Percentiles rank a stretch among this genome's conserved stretches.
Evolutionary conservation across 2,888 invertebrate species (phyloP).

Genomic region (Standfussiana lucernea): DNA sequence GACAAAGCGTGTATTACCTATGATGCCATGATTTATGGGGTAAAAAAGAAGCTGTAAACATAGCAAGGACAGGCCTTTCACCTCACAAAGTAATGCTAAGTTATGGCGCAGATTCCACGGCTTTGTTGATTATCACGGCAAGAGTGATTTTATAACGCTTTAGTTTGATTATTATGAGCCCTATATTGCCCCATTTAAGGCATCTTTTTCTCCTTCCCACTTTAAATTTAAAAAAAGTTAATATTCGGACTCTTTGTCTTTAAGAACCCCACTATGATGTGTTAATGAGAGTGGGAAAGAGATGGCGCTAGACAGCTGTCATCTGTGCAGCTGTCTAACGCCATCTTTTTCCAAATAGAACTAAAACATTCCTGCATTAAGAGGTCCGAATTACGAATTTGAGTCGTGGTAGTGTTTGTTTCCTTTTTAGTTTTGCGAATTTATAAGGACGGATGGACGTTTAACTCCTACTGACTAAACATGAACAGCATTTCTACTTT

Average conservation of each 20-base stretch:
- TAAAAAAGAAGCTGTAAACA: constrained; percentile 55
- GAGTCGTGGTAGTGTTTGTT: background rate
- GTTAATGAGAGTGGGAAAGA: too few relatives aligned
- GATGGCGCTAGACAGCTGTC: too few relatives aligned
- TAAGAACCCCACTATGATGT: too few relatives aligned
- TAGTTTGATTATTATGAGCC: background rate
- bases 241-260: background rate
- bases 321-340: too few relatives aligned
- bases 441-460: background rate
- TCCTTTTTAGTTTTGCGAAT: background rate
- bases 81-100: constrained; percentile 57
- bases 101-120: constrained; percentile 26
- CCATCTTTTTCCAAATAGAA: too few relatives aligned
- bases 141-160: background rate
- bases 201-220: background rate
- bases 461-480: background rate
- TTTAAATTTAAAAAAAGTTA: too few relatives aligned
- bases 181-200: background rate
- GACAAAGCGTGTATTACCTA: constrained; percentile 45
- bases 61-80: constrained; percentile 65
- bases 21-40: constrained; percentile 55
- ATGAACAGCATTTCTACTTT: background rate
- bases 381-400: too few relatives aligned
- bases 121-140: background rate
- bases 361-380: too few relatives aligned